Evolutionary conservation across 2,797 vertebrate genomes (phyloP), one percentile per base, ranked within the genome.

Genomic region (Nothura maculosa): DNA sequence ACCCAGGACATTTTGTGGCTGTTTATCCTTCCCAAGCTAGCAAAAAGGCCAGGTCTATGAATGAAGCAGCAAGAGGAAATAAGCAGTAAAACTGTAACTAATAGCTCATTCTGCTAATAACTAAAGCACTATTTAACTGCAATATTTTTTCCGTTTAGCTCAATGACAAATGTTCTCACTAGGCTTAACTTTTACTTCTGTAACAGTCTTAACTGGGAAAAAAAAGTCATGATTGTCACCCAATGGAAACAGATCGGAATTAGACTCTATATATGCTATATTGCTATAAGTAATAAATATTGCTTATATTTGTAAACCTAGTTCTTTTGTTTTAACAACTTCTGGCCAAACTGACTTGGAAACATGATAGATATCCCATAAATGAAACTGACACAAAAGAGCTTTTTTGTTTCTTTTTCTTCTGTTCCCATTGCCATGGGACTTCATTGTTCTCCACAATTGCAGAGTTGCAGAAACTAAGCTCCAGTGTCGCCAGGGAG

Each of bases 11-110:
- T 3, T 70, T 58, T 86, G 47, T 38, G 91, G 74, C 60, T 79
- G 60, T 81, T 93, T 92, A 79, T 63, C 16, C 9, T 72, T 95
- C 63, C 32, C 22, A 28, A 68, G 91, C 90, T 67, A 83, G 67
- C 52, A 84, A 88, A 95, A 92, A 42, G 12, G 62, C 55, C 60
- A 69, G 27, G 21, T 40, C 32, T 76, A 32, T 67, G 74, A 81
- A 79, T 43, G 63, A 91, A 94, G 74, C 10, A 42, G 45, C 13
- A 54, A 70, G 45, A 72, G 34, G 67, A 85, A 92, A 78, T 50
- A 79, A 73, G 80, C 22, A 79, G 38, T 9, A 45, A 61, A 89
- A 58, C 22, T 60, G 32, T 64, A 89, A 85, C 25, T 87, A 80
- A 92, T 19, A 72, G 11, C 30, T 85, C 21, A 55, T 85, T 81